These are phyloP conservation scores for Poeciliopsis paucimaculata DNA, from an alignment of 2,797 vertebrate species.

Conservation along the genomic window DNA sequence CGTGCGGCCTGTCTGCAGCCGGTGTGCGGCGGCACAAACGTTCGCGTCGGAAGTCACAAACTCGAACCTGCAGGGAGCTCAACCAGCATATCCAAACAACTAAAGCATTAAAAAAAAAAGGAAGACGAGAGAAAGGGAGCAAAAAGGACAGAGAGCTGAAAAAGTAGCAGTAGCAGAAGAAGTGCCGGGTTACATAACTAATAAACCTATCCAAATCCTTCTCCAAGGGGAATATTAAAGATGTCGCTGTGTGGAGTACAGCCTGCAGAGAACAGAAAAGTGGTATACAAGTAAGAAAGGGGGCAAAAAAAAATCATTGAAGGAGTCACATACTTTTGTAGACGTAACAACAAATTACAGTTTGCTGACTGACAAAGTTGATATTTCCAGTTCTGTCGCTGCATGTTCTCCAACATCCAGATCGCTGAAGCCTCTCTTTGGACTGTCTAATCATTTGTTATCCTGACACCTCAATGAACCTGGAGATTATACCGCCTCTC, in stretches of 20 bases:
- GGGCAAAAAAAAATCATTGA: background rate
- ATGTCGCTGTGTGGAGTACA: constrained; percentile 16
- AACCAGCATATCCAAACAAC: constrained; percentile 43
- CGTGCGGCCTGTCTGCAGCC: constrained; percentile 8
- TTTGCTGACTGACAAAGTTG: constrained; percentile 5
- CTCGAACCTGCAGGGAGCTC: constrained; percentile 24
- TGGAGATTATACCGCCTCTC: constrained; percentile 44
- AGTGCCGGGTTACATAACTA: constrained; percentile 44
- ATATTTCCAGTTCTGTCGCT: constrained; percentile 14
- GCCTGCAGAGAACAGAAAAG: constrained; percentile 38
- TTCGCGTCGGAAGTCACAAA: constrained; percentile 22
- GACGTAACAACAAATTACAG: constrained; percentile 16
- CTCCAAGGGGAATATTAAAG: constrained; percentile 48
- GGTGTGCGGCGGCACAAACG: constrained; percentile 3
- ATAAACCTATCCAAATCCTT: constrained; percentile 44
- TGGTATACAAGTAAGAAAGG: constrained; percentile 25
- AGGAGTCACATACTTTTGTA: constrained; percentile 13
- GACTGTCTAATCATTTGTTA: constrained; percentile 61
- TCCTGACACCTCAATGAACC: constrained; percentile 72
- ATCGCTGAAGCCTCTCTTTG: constrained; percentile 34
- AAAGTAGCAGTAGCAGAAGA: constrained; percentile 27
- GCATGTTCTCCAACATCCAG: constrained; percentile 31
- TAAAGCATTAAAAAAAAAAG: constrained; percentile 23
- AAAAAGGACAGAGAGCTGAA: constrained; percentile 16
- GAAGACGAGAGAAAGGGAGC: constrained; percentile 9